Percentiles rank a stretch among this genome's conserved stretches.
Conservation (phyloP, 2,888 invertebrate genomes). For the Lordiphosa fenestrarum region DNA sequence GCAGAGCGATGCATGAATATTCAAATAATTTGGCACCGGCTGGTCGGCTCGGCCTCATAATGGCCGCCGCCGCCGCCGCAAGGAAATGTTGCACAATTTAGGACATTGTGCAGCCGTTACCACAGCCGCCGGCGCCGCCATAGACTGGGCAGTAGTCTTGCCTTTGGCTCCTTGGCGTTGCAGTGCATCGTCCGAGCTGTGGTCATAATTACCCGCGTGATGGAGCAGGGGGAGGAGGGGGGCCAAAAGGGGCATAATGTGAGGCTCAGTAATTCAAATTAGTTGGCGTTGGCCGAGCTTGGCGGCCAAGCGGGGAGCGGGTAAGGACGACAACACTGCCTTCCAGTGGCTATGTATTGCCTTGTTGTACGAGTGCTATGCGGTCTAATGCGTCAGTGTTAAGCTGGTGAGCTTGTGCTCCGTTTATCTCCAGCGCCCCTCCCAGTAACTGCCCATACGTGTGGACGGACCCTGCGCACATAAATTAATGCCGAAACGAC, state of each 20-base stretch:
- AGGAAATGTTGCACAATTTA: slow-evolving; percentile 72
- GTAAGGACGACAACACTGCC: slow-evolving; percentile 7
- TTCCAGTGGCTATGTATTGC: slow-evolving; percentile 18
- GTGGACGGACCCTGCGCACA: slow-evolving; percentile 19
- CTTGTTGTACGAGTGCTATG: slow-evolving; percentile 27
- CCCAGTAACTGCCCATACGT: slow-evolving; percentile 9
- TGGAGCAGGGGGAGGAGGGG: background rate
- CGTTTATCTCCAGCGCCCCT: slow-evolving; percentile 10
- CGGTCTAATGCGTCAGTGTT: slow-evolving; percentile 32
- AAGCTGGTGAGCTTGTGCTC: slow-evolving; percentile 16
- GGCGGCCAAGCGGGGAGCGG: slow-evolving; percentile 13
- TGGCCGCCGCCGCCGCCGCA: slow-evolving; percentile 40
- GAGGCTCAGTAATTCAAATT: slow-evolving; percentile 70
- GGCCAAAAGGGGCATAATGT: slow-evolving; percentile 26
- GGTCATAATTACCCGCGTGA: slow-evolving; percentile 60
- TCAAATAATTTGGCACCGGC: slow-evolving; percentile 41
- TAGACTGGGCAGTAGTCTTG: background rate
- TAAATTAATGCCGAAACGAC: slow-evolving; percentile 63
- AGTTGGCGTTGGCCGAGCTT: slow-evolving; percentile 52
- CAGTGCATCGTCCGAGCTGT: slow-evolving; percentile 35
- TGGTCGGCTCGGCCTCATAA: slow-evolving; percentile 39
- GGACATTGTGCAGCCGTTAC: slow-evolving; percentile 60
- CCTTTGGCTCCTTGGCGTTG: slow-evolving; percentile 8
- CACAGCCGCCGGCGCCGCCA: slow-evolving; percentile 10
- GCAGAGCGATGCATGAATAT: slow-evolving; percentile 61